A percentile compares a stretch with the other conserved stretches of the same genome.
These are phyloP conservation scores for Bombus difficillimus DNA, from an alignment of 1,140 invertebrate species.

Conservation along the genomic window DNA sequence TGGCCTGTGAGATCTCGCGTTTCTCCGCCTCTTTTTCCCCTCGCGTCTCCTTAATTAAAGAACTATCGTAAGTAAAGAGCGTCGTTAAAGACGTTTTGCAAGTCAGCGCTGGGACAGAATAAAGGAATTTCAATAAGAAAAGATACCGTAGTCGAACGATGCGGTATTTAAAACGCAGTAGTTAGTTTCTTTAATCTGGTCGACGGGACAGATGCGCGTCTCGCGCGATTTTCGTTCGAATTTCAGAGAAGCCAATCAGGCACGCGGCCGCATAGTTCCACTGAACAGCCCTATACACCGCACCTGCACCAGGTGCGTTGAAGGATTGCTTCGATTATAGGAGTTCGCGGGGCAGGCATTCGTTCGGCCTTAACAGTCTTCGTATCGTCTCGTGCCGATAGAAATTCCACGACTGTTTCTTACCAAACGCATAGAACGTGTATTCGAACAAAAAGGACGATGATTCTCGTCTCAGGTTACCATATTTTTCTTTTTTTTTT, in stretches of 20 bases:
- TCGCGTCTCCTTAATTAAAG: too few relatives aligned
- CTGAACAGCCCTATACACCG: background rate
- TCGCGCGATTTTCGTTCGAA: constrained; percentile 44
- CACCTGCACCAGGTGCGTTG: constrained; percentile 55
- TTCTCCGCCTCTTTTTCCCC: too few relatives aligned
- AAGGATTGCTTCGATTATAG: constrained; percentile 22
- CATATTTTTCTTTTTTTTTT: background rate
- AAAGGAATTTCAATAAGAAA: background rate
- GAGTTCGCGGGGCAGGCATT: constrained; percentile 2
- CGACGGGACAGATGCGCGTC: constrained; percentile 24
- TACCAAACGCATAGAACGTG: background rate
- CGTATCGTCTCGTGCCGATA: constrained; percentile 25
- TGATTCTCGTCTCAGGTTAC: background rate
- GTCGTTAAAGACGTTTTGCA: background rate
- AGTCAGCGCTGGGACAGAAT: background rate
- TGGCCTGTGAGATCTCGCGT: too few relatives aligned
- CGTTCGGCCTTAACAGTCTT: background rate
- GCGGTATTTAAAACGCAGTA: background rate
- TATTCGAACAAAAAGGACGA: background rate
- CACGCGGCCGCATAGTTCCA: constrained; percentile 16
- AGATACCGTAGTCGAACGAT: background rate
- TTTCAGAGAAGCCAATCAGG: constrained; percentile 46
- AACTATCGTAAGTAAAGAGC: too few relatives aligned
- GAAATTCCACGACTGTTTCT: constrained; percentile 17
- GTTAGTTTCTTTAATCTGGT: background rate